A percentile compares a stretch with the other conserved stretches of the same genome.
Conservation (phyloP, 1,140 invertebrate genomes). For the Dendroctonus valens region DNA sequence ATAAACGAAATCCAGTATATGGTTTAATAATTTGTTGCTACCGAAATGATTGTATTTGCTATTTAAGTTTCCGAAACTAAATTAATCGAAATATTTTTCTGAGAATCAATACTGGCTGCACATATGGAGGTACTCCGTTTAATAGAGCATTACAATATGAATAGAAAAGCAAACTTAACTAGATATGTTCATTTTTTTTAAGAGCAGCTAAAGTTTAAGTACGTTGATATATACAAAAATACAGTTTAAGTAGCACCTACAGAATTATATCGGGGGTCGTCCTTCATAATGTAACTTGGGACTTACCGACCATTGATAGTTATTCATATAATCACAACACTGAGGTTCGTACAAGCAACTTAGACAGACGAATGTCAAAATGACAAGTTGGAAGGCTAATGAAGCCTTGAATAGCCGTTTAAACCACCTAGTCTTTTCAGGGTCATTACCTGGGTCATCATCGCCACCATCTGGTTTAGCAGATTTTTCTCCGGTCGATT, state of each 20-base stretch:
- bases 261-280: constrained; percentile 64
- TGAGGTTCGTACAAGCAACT: constrained; percentile 79
- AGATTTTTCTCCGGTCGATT: constrained; percentile 4
- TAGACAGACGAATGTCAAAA: constrained; percentile 77
- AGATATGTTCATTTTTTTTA: too few relatives aligned
- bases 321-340: constrained; percentile 84
- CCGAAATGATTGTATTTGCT: too few relatives aligned
- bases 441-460: constrained; percentile 53
- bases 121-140: too few relatives aligned
- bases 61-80: too few relatives aligned
- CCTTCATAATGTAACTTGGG: constrained; percentile 82
- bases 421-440: constrained; percentile 58
- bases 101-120: too few relatives aligned
- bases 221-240: constrained; percentile 14
- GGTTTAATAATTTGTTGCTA: too few relatives aligned
- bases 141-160: background rate
- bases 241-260: background rate
- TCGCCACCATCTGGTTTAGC: constrained; percentile 48
- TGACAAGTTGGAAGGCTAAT: constrained; percentile 77
- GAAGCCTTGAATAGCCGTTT: constrained; percentile 75
- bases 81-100: too few relatives aligned
- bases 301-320: constrained; percentile 74
- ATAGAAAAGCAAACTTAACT: too few relatives aligned
- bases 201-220: constrained; percentile 9
- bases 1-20: too few relatives aligned